Evolutionary conservation across 2,888 invertebrate genomes (phyloP), one percentile per base, ranked within the genome.

Genomic region (Cantharis nigra): DNA sequence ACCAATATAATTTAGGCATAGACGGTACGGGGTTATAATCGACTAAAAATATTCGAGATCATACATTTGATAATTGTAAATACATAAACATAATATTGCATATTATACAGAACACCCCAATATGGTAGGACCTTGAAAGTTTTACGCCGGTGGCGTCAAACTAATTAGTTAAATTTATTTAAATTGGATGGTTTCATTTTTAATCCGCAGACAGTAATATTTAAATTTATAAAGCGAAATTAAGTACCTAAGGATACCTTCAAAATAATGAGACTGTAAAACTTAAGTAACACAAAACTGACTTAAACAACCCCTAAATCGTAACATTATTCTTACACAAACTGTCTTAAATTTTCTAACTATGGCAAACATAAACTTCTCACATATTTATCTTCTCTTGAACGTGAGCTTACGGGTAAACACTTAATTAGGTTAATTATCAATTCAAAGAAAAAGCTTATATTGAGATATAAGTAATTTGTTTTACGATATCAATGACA

Each of bases 381-480:
- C n/a, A 49, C 3, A 20, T 49, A 49, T 49, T 49, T 49, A 49
- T 49, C 49, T 5, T 49, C 0, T n/a, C 49, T n/a, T 49, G 49
- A 67, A 67, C 65, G 13, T 23, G 65, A 67, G 23, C 65, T 26
- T 20, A 67, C 65, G 23, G 13, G 65, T 67, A 67, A 67, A 67
- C 65, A 67, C 23, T 67, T 67, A 67, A 67, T 67, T 67, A 67
- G 65, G 65, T 67, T 67, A 67, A 67, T 67, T 67, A 67, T 26
- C 49, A n/a, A 49, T 49, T 49, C 49, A 49, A 49, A 49, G 49
- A 49, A 49, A 49, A 49, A 49, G n/a, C n/a, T 49, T 49, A 49
- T 49, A 49, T 49, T 49, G n/a, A 49, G 49, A 49, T n/a, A 49
- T 49, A 16, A 16, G 16, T 16, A 49, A 49, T 49, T n/a, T 4